phyloP scores from a whole-genome alignment of 2,113 vertebrate genomes.

The Turnix velox region DNA sequence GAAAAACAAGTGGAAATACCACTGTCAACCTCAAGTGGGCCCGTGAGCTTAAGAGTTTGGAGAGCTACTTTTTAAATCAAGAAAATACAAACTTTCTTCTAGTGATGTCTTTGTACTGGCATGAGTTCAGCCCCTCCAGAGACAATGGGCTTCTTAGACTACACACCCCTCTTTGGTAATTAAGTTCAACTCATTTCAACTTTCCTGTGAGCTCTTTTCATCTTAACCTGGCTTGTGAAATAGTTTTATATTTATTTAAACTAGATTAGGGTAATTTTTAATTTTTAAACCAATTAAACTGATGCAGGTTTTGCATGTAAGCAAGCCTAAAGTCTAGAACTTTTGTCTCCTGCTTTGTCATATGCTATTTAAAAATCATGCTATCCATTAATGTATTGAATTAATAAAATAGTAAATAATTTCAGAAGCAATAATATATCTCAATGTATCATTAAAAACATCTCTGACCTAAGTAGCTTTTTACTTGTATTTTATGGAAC shows the following conservation, averaged over 20 bases:
- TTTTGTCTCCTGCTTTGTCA: neutral
- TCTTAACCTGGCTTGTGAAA: neutral
- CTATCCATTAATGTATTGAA: neutral
- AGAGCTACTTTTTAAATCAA: neutral
- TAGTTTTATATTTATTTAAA: neutral
- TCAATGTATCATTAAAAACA: neutral
- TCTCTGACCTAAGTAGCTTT: neutral
- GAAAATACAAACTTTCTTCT: fast-evolving
- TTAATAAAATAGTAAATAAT: neutral
- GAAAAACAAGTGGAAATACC: neutral
- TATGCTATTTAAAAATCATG: neutral
- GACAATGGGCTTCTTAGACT: neutral
- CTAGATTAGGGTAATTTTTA: neutral
- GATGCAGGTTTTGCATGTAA: neutral
- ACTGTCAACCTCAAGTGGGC: neutral
- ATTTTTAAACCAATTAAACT: neutral
- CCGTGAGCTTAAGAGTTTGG: neutral
- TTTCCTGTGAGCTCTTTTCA: neutral
- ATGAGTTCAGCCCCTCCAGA: neutral
- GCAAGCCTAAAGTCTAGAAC: neutral
- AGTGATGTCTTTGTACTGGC: too few species aligned
- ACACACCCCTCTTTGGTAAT: neutral
- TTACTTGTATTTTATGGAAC: neutral
- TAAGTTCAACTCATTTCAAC: neutral
- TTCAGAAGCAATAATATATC: neutral